A percentile compares a stretch with the other conserved stretches of the same genome.
phyloP scores from a whole-genome alignment of 2,797 vertebrate species.

The Anisognathus igniventris region DNA sequence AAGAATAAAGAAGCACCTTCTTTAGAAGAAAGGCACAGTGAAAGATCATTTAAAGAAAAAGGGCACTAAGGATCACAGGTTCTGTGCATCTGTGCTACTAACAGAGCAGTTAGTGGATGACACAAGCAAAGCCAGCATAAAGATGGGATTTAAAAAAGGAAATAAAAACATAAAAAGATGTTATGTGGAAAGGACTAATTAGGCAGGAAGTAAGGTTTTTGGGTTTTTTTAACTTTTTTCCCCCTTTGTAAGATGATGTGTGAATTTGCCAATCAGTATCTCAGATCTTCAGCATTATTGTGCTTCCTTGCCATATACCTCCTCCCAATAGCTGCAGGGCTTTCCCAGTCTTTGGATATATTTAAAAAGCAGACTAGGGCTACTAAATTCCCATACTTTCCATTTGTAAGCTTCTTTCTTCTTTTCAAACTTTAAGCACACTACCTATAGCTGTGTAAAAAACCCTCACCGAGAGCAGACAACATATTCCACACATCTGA shows the following conservation, averaged over 20 bases:
- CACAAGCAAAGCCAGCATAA: background rate
- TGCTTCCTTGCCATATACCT: background rate
- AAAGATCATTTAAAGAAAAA: background rate
- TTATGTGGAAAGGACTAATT: background rate
- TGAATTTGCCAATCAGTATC: background rate
- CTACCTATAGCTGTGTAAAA: background rate
- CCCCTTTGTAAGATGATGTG: fast-evolving
- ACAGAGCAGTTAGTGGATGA: background rate
- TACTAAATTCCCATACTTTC: background rate
- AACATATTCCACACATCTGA: background rate
- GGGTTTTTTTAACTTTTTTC: fast-evolving
- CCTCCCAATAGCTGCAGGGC: background rate
- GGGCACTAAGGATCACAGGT: background rate
- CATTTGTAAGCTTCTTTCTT: background rate
- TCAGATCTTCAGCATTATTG: background rate
- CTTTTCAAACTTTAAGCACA: background rate
- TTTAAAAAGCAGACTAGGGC: background rate
- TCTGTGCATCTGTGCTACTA: background rate
- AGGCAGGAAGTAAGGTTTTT: background rate
- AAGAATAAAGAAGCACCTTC: background rate
- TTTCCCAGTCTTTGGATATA: background rate
- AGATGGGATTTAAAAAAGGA: background rate
- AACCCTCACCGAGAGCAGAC: background rate
- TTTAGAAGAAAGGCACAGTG: background rate
- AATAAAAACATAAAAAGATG: background rate